Evolutionary conservation across 2,797 vertebrate species (phyloP).

Genomic region (Morus bassanus): DNA sequence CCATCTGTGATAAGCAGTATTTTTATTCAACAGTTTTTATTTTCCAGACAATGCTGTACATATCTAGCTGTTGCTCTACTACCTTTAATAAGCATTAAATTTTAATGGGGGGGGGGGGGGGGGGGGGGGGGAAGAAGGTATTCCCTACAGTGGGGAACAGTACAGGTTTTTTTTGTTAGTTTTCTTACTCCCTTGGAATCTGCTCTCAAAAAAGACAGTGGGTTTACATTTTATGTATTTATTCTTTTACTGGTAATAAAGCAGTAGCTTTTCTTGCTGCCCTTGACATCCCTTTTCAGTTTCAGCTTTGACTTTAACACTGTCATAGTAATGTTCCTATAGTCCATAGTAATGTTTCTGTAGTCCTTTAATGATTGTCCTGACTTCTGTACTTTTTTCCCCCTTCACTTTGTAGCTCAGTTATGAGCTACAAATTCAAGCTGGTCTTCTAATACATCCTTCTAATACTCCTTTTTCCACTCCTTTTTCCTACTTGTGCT

Average conservation of each 20-base stretch:
- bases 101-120: too few species aligned
- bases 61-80: background rate
- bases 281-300: background rate
- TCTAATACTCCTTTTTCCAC: background rate
- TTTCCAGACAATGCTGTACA: background rate
- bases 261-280: background rate
- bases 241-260: background rate
- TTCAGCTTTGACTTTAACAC: background rate
- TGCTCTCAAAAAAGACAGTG: background rate
- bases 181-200: background rate
- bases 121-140: too few species aligned
- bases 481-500: background rate
- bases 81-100: background rate
- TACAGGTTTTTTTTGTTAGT: background rate
- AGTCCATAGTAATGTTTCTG: background rate
- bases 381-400: background rate
- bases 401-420: background rate
- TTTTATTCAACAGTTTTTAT: background rate
- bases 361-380: background rate
- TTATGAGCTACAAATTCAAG: background rate
- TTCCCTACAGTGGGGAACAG: too few species aligned
- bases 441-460: background rate
- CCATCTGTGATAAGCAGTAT: constrained; percentile 77
- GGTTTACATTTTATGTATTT: background rate
- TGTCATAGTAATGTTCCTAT: background rate